These are phyloP conservation scores for Etheostoma spectabile DNA, from an alignment of 2,113 vertebrate species.

Conservation along the genomic window DNA sequence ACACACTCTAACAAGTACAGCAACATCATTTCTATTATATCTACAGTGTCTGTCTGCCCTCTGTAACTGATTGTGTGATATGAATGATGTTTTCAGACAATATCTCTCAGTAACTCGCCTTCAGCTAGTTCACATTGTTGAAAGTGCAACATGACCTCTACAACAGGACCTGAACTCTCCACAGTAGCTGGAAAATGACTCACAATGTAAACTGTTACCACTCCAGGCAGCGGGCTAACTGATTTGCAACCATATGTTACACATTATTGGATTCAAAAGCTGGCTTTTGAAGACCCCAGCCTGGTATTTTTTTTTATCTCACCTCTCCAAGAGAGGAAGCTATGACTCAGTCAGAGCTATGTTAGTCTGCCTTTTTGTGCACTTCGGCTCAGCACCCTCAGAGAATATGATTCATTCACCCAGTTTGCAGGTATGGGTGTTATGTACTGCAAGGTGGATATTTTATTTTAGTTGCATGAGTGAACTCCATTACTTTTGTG, in stretches of 20 bases:
- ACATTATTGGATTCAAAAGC: slow-evolving; percentile 37
- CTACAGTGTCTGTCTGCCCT: neutral
- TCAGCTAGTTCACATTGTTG: slow-evolving; percentile 5
- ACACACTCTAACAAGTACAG: neutral
- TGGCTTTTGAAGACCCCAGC: slow-evolving; percentile 34
- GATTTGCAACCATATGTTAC: slow-evolving; percentile 55
- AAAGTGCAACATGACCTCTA: slow-evolving; percentile 32
- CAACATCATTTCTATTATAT: neutral
- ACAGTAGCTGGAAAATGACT: slow-evolving; percentile 33
- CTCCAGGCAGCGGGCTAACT: slow-evolving; percentile 47
- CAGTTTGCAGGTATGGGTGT: slow-evolving; percentile 8
- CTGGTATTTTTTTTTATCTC: slow-evolving; percentile 64
- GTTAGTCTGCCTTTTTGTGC: slow-evolving; percentile 23
- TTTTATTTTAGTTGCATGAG: slow-evolving; percentile 41
- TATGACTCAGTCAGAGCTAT: slow-evolving; percentile 58
- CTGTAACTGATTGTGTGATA: slow-evolving; percentile 8
- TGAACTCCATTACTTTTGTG: slow-evolving; percentile 18
- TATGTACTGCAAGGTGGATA: slow-evolving; percentile 15
- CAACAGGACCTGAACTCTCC: slow-evolving; percentile 13
- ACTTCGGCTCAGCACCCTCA: slow-evolving; percentile 24
- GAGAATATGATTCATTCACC: slow-evolving; percentile 56
- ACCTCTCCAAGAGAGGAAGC: slow-evolving; percentile 39
- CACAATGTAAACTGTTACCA: slow-evolving; percentile 23
- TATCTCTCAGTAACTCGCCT: neutral
- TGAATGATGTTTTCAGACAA: neutral